Evolutionary conservation across 2,888 invertebrate species (phyloP).

Genomic region (Acanthosepion lycidas): DNA sequence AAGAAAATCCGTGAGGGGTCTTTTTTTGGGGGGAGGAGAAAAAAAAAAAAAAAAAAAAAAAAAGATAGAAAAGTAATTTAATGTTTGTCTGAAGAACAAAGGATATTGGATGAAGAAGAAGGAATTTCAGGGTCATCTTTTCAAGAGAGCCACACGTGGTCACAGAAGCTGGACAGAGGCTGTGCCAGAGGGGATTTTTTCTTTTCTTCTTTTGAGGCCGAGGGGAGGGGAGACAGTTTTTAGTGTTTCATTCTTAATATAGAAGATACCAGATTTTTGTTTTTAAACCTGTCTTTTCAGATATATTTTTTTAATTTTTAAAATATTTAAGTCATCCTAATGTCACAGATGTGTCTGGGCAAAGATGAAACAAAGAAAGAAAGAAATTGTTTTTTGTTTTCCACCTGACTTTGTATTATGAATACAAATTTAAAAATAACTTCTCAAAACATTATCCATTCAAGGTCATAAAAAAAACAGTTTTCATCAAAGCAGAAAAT

Average conservation of each 20-base stretch:
- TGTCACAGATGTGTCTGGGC: background rate
- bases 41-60: background rate
- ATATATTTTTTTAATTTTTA: background rate
- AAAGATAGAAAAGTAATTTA: background rate
- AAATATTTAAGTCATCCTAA: background rate
- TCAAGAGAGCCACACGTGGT: slow-evolving; percentile 6
- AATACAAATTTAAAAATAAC: background rate
- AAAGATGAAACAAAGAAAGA: background rate
- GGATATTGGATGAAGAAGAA: background rate
- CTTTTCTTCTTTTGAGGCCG: background rate
- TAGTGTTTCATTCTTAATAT: background rate
- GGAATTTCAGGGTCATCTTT: background rate
- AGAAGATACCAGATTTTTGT: background rate
- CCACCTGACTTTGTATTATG: background rate
- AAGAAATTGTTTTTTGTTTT: background rate
- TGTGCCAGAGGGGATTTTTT: background rate
- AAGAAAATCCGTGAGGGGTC: background rate
- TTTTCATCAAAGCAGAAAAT: background rate
- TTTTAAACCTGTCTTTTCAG: background rate
- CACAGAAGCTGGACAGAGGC: slow-evolving; percentile 33
- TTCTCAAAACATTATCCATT: background rate
- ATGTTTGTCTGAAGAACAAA: background rate
- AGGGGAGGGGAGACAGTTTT: background rate
- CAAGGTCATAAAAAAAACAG: background rate
- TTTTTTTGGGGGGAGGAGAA: background rate